A percentile compares a stretch with the other conserved stretches of the same genome.
phyloP scores from a whole-genome alignment of 2,113 vertebrate species.

The Motacilla tschutschensis region DNA sequence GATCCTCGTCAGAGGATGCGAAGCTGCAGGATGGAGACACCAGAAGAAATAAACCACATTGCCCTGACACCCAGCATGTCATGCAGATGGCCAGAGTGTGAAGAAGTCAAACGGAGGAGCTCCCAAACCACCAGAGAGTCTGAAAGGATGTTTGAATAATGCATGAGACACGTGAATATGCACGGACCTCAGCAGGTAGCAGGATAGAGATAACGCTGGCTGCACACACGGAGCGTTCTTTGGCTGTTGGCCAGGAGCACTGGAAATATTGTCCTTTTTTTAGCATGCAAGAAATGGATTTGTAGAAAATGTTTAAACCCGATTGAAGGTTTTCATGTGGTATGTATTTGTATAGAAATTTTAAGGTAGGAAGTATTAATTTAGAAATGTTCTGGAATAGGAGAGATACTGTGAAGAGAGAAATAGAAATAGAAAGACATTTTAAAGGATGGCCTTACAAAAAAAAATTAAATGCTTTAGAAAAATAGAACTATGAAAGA shows the following conservation, averaged over 20 bases:
- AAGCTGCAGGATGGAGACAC: background rate
- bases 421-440: background rate
- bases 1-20: background rate
- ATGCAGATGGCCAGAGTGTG: background rate
- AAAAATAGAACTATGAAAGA: background rate
- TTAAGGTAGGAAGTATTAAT: background rate
- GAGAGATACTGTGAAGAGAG: background rate
- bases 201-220: background rate
- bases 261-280: background rate
- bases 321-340: background rate
- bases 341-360: background rate
- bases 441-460: background rate
- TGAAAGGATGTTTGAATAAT: background rate
- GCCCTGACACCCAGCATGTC: background rate
- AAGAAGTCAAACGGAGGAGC: background rate
- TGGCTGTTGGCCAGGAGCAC: no score
- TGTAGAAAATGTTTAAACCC: background rate
- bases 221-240: background rate
- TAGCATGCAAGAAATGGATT: background rate
- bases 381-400: background rate
- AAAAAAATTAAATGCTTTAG: background rate
- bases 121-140: background rate
- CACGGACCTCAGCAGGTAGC: background rate
- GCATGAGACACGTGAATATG: background rate
- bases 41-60: background rate